Base-by-base conservation (phyloP, 2,888 invertebrate species). In the Heliconius charithonia region DNA sequence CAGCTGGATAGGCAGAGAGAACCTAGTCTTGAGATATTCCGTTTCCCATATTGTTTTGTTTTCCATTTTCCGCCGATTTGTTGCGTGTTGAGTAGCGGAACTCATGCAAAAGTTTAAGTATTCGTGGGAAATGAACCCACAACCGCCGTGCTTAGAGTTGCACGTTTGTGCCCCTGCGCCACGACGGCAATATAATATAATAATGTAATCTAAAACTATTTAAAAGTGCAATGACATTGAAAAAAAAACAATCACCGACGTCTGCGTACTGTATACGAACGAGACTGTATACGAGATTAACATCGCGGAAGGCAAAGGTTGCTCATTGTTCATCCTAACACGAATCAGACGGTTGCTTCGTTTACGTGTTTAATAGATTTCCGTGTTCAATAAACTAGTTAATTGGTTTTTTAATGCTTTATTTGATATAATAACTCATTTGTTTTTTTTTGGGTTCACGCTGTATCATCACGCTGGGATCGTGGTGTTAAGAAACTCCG, bases 271-370 rank as follows among this genome's bases (percentile, higher is more conserved):
- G 62, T 62, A 45, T 65, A 67, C n/a, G 62, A 66, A n/a, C n/a
- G n/a, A n/a, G n/a, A 45, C 4, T 76, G 62, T 62, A 45, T 65
- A 67, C n/a, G 62, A 66, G 74, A 75, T 79, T 69, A 45, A 70
- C 73, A 77, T 75, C 74, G 25, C 74, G 69, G 70, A 77, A 75
- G 70, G 56, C 79, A 74, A 77, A 77, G 70, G 77, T 70, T 65
- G 27, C 66, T 69, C 45, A 75, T 79, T 77, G 74, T 80, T 76
- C 65, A 59, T 79, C 69, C 45, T 76, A 62, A 75, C 63, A 51
- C 65, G 51, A 25, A 65, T 56, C 27, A 29, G 56, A 59, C 25
- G 69, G 25, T 77, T 41, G 22, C 25, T 59, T 56, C 32, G 29
- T 72, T 72, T 45, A 77, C 13, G 27, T 41, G 2, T 32, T 74